Percentiles rank a stretch among this genome's conserved stretches.
Conservation (phyloP, 1,140 invertebrate genomes). For the Phymorhynchus buccinoides region DNA sequence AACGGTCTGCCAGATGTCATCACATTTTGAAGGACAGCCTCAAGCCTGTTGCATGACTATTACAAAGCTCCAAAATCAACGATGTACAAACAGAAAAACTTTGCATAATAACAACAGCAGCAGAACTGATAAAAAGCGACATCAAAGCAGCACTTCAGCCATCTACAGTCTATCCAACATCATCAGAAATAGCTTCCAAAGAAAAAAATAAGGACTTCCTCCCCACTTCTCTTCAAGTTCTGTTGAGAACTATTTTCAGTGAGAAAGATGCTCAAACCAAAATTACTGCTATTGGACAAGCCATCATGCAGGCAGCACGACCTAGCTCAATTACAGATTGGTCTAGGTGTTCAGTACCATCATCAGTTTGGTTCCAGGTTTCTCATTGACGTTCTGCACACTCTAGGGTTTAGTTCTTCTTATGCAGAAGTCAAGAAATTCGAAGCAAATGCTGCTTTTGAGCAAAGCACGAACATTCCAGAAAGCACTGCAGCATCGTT, state of each 20-base stretch:
- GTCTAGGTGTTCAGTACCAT: conserved; percentile 49
- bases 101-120: conserved; percentile 36
- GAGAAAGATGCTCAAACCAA: conserved; percentile 36
- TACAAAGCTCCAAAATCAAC: conserved; percentile 14
- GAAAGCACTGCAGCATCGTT: neutral
- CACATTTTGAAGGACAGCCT: conserved; percentile 30
- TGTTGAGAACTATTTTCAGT: conserved; percentile 28
- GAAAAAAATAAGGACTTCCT: conserved; percentile 6
- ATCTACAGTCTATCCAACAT: conserved; percentile 25
- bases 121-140: conserved; percentile 41
- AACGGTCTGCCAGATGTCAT: conserved; percentile 47
- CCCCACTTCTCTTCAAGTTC: conserved; percentile 24
- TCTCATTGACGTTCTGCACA: conserved; percentile 41
- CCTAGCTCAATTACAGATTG: conserved; percentile 50
- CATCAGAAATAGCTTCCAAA: conserved; percentile 18
- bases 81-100: conserved; percentile 2
- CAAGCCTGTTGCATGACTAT: conserved; percentile 38
- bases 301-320: conserved; percentile 45
- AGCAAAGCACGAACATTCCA: conserved; percentile 33
- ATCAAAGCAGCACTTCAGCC: conserved; percentile 27
- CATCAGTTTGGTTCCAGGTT: conserved; percentile 49
- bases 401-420: conserved; percentile 40
- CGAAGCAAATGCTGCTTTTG: conserved; percentile 42
- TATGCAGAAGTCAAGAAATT: conserved; percentile 44
- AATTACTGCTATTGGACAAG: conserved; percentile 45